Percentiles rank a stretch among this genome's conserved stretches.
Evolutionary conservation across 23 tunicate species (phyloP).

Genomic region (Ciona savignyi): DNA sequence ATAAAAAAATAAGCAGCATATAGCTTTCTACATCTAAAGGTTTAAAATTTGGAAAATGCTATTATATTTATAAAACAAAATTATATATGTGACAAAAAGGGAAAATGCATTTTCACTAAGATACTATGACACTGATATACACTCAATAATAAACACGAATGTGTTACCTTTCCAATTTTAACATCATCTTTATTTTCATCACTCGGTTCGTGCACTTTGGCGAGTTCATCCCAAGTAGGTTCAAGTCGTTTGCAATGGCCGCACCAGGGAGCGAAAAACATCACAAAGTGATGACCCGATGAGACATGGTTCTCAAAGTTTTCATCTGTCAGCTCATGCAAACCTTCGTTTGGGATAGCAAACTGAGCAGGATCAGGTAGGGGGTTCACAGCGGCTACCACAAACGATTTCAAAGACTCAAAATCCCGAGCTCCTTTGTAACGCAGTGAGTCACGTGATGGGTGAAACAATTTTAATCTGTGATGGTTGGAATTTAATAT

Average conservation of each 20-base stretch:
- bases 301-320: slow-evolving; percentile 59
- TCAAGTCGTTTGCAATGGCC: slow-evolving; percentile 85
- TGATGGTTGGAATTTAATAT: background rate
- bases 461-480: slow-evolving; percentile 64
- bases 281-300: slow-evolving; percentile 52
- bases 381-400: slow-evolving; percentile 8
- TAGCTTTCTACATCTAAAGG: too few species aligned
- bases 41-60: too few species aligned
- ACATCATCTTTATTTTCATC: slow-evolving; percentile 24
- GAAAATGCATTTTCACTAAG: too few species aligned
- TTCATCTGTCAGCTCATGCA: slow-evolving; percentile 58
- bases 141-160: too few species aligned
- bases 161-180: slow-evolving; percentile 59
- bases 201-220: slow-evolving; percentile 29
- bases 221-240: slow-evolving; percentile 73
- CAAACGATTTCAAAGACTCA: slow-evolving; percentile 31
- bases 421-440: slow-evolving; percentile 69
- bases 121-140: too few species aligned
- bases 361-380: background rate
- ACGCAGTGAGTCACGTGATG: slow-evolving; percentile 44
- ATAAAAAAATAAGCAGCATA: too few species aligned
- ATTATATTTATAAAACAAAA: too few species aligned
- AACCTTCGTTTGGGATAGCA: slow-evolving; percentile 37
- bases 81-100: too few species aligned
- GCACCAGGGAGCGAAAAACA: slow-evolving; percentile 95